phyloP scores from a whole-genome alignment of 2,888 invertebrate species.

The Parelbella ahira region DNA sequence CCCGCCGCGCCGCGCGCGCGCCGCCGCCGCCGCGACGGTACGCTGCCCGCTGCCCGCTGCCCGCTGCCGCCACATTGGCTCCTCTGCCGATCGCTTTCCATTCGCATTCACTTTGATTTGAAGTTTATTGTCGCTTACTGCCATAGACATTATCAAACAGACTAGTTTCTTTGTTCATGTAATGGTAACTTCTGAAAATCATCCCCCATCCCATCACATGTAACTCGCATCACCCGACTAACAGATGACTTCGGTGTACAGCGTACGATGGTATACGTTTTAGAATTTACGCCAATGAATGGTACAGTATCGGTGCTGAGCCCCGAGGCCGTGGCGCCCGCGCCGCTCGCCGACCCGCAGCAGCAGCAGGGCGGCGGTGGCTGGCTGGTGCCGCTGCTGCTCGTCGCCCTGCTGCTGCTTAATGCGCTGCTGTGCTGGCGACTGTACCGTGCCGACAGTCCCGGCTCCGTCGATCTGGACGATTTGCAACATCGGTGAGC shows the following conservation, averaged over 20 bases:
- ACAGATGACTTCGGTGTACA: background rate
- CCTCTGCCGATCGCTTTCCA: too few species aligned
- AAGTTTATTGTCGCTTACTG: too few species aligned
- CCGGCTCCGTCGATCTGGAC: conserved; percentile 29
- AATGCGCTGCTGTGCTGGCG: conserved; percentile 87
- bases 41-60: too few species aligned
- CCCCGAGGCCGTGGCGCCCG: conserved; percentile 9
- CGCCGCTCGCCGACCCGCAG: conserved; percentile 16
- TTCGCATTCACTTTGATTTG: too few species aligned
- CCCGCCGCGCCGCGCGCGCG: conserved; percentile 22
- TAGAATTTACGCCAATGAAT: conserved; percentile 7
- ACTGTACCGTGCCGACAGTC: conserved; percentile 85
- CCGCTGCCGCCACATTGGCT: too few species aligned
- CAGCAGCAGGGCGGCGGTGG: conserved; percentile 6
- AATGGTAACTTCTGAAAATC: too few species aligned
- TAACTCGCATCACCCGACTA: conserved; percentile 3
- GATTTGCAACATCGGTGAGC: conserved; percentile 26
- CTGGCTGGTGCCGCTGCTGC: conserved; percentile 44
- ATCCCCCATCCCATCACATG: too few species aligned
- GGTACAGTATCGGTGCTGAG: conserved; percentile 13
- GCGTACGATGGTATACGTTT: background rate
- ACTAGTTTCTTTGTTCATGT: too few species aligned
- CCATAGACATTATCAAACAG: too few species aligned
- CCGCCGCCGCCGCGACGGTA: too few species aligned
- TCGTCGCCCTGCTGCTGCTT: conserved; percentile 82